These are phyloP conservation scores for Nomia melanderi DNA, from an alignment of 1,140 invertebrate genomes.

Conservation along the genomic window DNA sequence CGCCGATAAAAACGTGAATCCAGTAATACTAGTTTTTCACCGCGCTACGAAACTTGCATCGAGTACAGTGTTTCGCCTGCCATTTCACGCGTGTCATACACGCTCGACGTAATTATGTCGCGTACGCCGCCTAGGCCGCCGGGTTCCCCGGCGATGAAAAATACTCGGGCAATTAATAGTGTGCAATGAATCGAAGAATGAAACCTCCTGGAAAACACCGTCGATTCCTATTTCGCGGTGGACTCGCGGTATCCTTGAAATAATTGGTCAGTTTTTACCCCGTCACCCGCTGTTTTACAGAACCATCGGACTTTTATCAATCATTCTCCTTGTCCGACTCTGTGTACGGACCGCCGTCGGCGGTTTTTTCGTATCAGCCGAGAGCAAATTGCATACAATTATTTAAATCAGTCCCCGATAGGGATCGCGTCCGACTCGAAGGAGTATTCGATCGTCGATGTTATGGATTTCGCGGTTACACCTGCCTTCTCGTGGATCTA, in stretches of 20 bases:
- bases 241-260: conserved; percentile 44
- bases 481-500: not conserved
- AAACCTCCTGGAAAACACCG: conserved; percentile 7
- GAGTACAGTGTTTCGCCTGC: conserved; percentile 6
- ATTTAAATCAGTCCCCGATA: not conserved
- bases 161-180: conserved; percentile 49
- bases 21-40: conserved; percentile 50
- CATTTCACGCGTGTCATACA: conserved; percentile 54
- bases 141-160: conserved; percentile 26
- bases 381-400: conserved; percentile 21
- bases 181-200: conserved; percentile 51
- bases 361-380: not conserved
- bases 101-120: conserved; percentile 45
- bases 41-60: conserved; percentile 35
- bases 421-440: not conserved
- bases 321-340: not conserved
- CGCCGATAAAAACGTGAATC: conserved; percentile 32
- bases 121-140: not conserved
- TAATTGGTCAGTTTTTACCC: conserved; percentile 17
- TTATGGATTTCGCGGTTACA: conserved; percentile 5
- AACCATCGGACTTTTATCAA: conserved; percentile 21
- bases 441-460: not conserved
- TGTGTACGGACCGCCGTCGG: not conserved
- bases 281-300: not conserved
- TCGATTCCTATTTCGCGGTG: conserved; percentile 30